phyloP scores from a whole-genome alignment of 2,797 vertebrate species.

The Melanotaenia maccullochi region DNA sequence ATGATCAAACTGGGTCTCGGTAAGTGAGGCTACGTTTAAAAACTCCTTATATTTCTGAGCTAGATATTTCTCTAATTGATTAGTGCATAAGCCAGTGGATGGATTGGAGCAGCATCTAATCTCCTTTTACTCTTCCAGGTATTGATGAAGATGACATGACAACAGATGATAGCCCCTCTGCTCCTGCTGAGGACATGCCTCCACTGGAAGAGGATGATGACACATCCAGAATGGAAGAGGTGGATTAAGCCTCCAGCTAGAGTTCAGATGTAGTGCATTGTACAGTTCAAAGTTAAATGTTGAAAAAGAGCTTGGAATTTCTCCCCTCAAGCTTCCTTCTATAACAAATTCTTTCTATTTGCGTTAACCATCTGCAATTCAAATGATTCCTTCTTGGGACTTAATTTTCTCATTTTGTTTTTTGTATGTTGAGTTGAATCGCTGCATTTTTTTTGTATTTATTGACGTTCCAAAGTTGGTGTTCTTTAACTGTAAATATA shows the following conservation, averaged over 20 bases:
- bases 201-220: slow-evolving; percentile 86
- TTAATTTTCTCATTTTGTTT: slow-evolving; percentile 53
- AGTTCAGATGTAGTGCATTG: slow-evolving; percentile 43
- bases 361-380: slow-evolving; percentile 23
- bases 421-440: slow-evolving; percentile 61
- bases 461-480: slow-evolving; percentile 73
- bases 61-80: not conserved
- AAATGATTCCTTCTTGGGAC: slow-evolving; percentile 46
- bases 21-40: slow-evolving; percentile 48
- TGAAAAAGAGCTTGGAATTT: slow-evolving; percentile 56
- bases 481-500: slow-evolving; percentile 69
- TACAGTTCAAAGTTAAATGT: slow-evolving; percentile 57
- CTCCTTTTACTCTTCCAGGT: slow-evolving; percentile 62
- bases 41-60: not conserved
- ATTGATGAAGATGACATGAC: slow-evolving; percentile 80
- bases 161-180: slow-evolving; percentile 80
- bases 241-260: slow-evolving; percentile 81
- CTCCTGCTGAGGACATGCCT: slow-evolving; percentile 85
- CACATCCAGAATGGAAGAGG: slow-evolving; percentile 88
- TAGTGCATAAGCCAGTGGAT: not conserved
- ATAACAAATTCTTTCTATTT: slow-evolving; percentile 21
- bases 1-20: slow-evolving; percentile 98
- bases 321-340: slow-evolving; percentile 5
- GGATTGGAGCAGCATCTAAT: not conserved
- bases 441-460: slow-evolving; percentile 74